Evolutionary conservation across 2,113 vertebrate species (phyloP), one percentile per base, ranked within the genome.

Genomic region (Podarcis cretensis): DNA sequence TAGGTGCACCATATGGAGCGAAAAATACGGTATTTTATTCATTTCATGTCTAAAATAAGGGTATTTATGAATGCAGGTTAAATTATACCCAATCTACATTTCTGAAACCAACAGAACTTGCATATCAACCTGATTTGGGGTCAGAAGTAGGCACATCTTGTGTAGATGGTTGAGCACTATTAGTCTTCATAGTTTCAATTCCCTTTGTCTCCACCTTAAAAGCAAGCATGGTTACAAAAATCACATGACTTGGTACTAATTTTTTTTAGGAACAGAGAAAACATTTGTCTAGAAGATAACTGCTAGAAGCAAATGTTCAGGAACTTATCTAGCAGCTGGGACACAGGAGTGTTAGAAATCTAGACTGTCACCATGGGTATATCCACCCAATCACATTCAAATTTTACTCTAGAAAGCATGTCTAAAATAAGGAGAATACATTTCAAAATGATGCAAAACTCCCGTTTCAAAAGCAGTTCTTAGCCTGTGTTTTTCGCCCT

Each of bases 161-260:
- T 40, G 95, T 93, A 93, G 94, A 92, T 0, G 48, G 92, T 6
- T 97, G 89, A 89, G 89, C 90, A 87, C 90, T 87, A 40, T 91
- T 96, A 80, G 83, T 96, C 94, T 96, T 97, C 30, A 93, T 93
- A 65, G 96, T 91, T 95, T 98, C 97, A 93, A 97, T 95, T 94
- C 92, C 97, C 95, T 98, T 97, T 87, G 96, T 93, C 85, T 98
- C 97, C 30, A 89, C 80, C 97, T 97, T 84, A 73, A 90, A 86
- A 71, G 59, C 59, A 89, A 74, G 18, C 65, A 16, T 54, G 66
- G 68, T 65, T 90, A 32, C 6, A 71, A 14, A 37, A 69, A 54
- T 23, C 4, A 68, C 20, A 77, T 20, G 18, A 63, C 37, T 77
- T 66, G 18, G 25, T 68, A 32, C 65, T 75, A 76, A 18, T 3